Evolutionary conservation across 2,888 invertebrate genomes (phyloP).

Genomic region (Cephalotes varians): DNA sequence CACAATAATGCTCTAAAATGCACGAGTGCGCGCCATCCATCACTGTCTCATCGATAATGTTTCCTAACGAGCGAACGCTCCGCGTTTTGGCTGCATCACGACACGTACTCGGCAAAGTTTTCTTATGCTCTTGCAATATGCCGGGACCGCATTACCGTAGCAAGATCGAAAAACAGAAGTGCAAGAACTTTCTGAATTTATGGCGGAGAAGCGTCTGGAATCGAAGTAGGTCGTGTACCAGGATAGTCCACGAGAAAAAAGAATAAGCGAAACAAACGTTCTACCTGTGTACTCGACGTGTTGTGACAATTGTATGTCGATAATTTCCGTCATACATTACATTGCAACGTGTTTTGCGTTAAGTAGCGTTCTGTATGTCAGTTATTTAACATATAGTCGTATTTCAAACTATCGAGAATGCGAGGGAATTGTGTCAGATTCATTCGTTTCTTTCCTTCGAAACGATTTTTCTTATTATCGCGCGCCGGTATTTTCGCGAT

Average conservation of each 20-base stretch:
- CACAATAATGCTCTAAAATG: slow-evolving; percentile 26
- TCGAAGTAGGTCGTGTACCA: slow-evolving; percentile 68
- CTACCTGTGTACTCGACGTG: slow-evolving; percentile 48
- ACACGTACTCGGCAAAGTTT: slow-evolving; percentile 40
- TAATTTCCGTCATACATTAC: not conserved
- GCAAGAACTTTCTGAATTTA: slow-evolving; percentile 71
- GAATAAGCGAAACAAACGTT: slow-evolving; percentile 66
- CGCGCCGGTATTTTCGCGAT: slow-evolving; percentile 15
- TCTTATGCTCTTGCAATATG: slow-evolving; percentile 61
- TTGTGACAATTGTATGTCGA: slow-evolving; percentile 15
- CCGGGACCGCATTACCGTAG: slow-evolving; percentile 59
- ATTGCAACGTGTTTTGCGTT: not conserved
- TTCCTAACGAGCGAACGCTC: slow-evolving; percentile 26
- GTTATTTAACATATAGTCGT: not conserved
- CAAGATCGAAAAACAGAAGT: slow-evolving; percentile 67
- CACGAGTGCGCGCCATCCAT: slow-evolving; percentile 25
- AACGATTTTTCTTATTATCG: slow-evolving; percentile 29
- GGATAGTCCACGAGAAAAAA: slow-evolving; percentile 43
- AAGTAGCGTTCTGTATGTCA: not conserved
- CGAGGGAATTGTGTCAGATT: not conserved
- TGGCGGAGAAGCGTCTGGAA: slow-evolving; percentile 58
- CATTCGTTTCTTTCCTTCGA: not conserved
- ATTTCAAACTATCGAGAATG: not conserved
- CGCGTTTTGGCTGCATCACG: slow-evolving; percentile 29
- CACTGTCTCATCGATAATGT: slow-evolving; percentile 49